These are phyloP conservation scores for Corythoichthys intestinalis DNA, from an alignment of 2,113 vertebrate genomes.

Conservation along the genomic window DNA sequence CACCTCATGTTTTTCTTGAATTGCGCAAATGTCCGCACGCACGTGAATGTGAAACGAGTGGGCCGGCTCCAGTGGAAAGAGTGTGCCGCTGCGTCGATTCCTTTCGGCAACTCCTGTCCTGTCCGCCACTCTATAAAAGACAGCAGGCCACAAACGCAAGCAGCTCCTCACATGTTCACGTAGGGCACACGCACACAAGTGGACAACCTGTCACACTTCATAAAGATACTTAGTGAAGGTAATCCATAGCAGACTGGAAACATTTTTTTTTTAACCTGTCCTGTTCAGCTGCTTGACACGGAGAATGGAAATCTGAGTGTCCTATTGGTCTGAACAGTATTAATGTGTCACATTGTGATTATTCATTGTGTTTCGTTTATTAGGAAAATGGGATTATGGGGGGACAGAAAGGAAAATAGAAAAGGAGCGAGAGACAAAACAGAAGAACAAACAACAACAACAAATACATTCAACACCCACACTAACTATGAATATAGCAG, in stretches of 20 bases:
- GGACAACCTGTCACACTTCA: conserved; percentile 39
- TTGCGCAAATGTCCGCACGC: conserved; percentile 11
- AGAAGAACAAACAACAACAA: too few species aligned
- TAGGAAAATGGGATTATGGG: too few species aligned
- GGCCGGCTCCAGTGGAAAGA: conserved; percentile 55
- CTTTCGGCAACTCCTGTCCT: conserved; percentile 21
- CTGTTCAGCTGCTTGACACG: too few species aligned
- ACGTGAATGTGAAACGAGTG: conserved; percentile 17
- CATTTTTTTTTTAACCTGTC: too few species aligned
- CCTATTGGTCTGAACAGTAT: too few species aligned
- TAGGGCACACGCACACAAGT: conserved; percentile 5
- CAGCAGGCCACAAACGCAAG: conserved; percentile 35
- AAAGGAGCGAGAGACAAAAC: too few species aligned
- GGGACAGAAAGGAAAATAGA: too few species aligned
- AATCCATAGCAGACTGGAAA: not conserved
- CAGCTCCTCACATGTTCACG: conserved; percentile 5
- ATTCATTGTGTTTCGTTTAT: too few species aligned
- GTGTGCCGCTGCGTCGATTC: conserved; percentile 15
- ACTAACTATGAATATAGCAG: too few species aligned
- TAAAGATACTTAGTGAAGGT: conserved; percentile 46
- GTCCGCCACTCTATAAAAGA: conserved; percentile 47
- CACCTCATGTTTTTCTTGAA: conserved; percentile 28
- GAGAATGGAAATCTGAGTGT: too few species aligned
- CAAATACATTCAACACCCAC: too few species aligned
- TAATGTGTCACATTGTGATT: too few species aligned